A percentile compares a stretch with the other conserved stretches of the same genome.
phyloP scores from a whole-genome alignment of 2,888 invertebrate species.

The Drosophila birchii region DNA sequence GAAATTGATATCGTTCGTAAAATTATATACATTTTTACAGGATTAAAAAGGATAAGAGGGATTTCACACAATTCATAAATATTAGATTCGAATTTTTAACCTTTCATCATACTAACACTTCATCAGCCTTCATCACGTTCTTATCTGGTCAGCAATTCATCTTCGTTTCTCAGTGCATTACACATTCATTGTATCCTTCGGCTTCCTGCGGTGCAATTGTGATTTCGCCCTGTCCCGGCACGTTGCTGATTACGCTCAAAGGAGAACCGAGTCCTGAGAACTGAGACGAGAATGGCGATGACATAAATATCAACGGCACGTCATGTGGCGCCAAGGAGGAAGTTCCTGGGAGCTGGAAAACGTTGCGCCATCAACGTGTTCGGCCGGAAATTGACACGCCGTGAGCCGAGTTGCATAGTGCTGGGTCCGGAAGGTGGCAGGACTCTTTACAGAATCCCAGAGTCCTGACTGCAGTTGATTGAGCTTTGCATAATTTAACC shows the following conservation, averaged over 20 bases:
- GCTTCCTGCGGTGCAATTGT: constrained; percentile 66
- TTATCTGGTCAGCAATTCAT: neutral
- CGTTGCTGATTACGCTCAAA: constrained; percentile 70
- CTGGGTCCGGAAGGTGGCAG: neutral
- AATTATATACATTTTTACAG: no score
- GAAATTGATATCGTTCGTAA: no score
- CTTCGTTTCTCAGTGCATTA: constrained; percentile 21
- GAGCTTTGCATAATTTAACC: constrained; percentile 63
- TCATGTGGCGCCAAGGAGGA: constrained; percentile 49
- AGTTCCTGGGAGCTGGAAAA: constrained; percentile 47
- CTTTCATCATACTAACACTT: no score
- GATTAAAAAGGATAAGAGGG: fast-evolving
- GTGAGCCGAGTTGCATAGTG: constrained; percentile 12
- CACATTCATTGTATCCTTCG: constrained; percentile 68
- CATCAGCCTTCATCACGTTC: neutral
- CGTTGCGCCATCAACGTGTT: constrained; percentile 65
- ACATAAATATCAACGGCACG: constrained; percentile 56
- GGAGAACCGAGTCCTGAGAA: constrained; percentile 24
- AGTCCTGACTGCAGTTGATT: constrained; percentile 52
- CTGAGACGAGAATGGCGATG: constrained; percentile 33
- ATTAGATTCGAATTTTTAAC: neutral
- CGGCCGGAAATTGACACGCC: constrained; percentile 71
- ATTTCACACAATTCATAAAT: neutral
- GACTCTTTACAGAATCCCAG: neutral
- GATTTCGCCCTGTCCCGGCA: constrained; percentile 56